Conservation (phyloP, 2,888 invertebrate genomes). For the Agrotis exclamationis region DNA sequence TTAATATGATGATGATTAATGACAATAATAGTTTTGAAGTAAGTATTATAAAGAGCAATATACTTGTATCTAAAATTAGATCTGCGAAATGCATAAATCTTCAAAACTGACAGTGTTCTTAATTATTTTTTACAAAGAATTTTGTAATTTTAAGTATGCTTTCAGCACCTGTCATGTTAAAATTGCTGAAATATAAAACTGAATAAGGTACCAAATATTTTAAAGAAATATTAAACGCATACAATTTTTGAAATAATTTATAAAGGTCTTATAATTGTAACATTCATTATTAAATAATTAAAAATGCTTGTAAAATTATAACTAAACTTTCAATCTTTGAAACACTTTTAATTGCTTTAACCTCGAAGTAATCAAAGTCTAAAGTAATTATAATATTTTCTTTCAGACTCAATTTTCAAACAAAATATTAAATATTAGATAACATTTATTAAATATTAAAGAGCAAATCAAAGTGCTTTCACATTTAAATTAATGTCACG, state of each 20-base stretch:
- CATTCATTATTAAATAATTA: background rate
- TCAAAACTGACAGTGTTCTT: background rate
- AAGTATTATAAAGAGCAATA: background rate
- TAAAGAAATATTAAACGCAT: no score
- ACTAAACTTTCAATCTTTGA: background rate
- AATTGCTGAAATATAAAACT: background rate
- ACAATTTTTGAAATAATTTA: no score
- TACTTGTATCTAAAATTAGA: constrained; percentile 22
- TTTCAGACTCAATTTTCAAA: constrained; percentile 1
- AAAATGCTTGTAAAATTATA: background rate
- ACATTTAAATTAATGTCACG: constrained; percentile 9
- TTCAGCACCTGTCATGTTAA: background rate
- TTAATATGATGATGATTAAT: background rate
- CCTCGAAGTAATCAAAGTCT: constrained; percentile 8
- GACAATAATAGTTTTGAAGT: background rate
- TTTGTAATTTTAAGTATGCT: background rate
- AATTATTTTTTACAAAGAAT: background rate
- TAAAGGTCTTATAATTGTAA: background rate
- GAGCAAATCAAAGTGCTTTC: constrained; percentile 4
- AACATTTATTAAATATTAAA: constrained; percentile 10
- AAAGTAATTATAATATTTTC: constrained; percentile 1
- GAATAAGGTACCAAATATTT: no score
- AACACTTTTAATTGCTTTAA: constrained; percentile 29
- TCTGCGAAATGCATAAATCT: constrained; percentile 26
- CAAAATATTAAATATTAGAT: background rate